Percentiles rank a stretch among this genome's conserved stretches.
Conservation (phyloP, 1,140 invertebrate species). For the Formica selysi region DNA sequence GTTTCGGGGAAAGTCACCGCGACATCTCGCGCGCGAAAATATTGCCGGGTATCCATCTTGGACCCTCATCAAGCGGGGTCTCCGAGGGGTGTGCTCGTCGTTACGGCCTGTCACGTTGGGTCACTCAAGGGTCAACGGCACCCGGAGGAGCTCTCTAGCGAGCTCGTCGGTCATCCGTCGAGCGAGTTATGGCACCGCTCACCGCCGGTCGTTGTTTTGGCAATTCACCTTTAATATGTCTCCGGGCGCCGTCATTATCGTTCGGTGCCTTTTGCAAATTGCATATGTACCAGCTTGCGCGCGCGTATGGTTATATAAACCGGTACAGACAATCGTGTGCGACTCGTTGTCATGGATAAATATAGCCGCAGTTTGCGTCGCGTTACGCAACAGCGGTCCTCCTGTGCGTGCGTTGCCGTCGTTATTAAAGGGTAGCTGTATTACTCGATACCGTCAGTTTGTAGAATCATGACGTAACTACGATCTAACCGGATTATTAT, state of each 20-base stretch:
- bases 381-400: constrained; percentile 52
- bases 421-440: constrained; percentile 20
- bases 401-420: not conserved
- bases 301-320: constrained; percentile 59
- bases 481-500: constrained; percentile 50
- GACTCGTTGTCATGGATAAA: constrained; percentile 54
- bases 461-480: constrained; percentile 46
- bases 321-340: constrained; percentile 46
- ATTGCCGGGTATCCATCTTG: constrained; percentile 82
- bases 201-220: constrained; percentile 74
- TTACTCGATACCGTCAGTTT: constrained; percentile 16
- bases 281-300: constrained; percentile 48
- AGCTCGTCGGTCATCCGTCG: constrained; percentile 78
- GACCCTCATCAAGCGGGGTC: constrained; percentile 83
- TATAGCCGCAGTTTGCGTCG: constrained; percentile 47
- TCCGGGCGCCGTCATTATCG: constrained; percentile 72
- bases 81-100: constrained; percentile 79
- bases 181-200: constrained; percentile 69
- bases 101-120: constrained; percentile 79
- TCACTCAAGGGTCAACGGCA: constrained; percentile 82
- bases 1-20: constrained; percentile 64
- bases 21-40: constrained; percentile 76
- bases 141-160: constrained; percentile 76
- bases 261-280: constrained; percentile 73
- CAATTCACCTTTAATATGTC: constrained; percentile 80